phyloP scores from a whole-genome alignment of 2,888 invertebrate genomes.

The Melanotus villosus region DNA sequence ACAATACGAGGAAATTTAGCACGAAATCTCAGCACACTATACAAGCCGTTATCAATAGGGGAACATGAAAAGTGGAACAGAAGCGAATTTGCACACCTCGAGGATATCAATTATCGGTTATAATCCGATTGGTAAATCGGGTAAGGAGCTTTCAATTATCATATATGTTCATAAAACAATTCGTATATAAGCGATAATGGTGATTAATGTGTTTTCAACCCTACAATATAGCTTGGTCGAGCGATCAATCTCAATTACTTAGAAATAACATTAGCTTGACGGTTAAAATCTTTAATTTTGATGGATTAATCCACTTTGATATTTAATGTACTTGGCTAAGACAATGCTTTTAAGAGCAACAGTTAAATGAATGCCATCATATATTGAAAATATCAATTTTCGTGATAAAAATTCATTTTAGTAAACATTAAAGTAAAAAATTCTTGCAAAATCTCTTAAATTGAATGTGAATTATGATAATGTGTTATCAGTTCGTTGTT shows the following conservation, averaged over 20 bases:
- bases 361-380: constrained; percentile 6
- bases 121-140: not conserved
- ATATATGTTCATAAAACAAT: constrained; percentile 4
- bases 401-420: too few relatives aligned
- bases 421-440: too few relatives aligned
- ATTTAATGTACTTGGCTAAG: constrained; percentile 17
- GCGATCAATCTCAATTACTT: constrained; percentile 38
- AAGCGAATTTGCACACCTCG: not conserved
- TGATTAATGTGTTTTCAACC: constrained; percentile 34
- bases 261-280: constrained; percentile 32
- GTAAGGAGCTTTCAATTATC: constrained; percentile 3
- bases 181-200: constrained; percentile 29
- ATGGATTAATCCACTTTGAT: constrained; percentile 37
- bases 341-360: constrained; percentile 21
- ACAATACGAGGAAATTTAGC: constrained; percentile 30
- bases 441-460: too few relatives aligned
- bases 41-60: not conserved
- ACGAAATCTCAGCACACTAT: not conserved
- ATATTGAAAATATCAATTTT: too few relatives aligned
- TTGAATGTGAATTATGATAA: too few relatives aligned
- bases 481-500: too few relatives aligned
- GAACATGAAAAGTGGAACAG: not conserved
- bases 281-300: constrained; percentile 40
- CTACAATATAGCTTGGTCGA: constrained; percentile 18
- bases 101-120: not conserved